These are phyloP conservation scores for Catajapyx aquilonaris DNA, from an alignment of 1,140 invertebrate genomes.

Conservation along the genomic window DNA sequence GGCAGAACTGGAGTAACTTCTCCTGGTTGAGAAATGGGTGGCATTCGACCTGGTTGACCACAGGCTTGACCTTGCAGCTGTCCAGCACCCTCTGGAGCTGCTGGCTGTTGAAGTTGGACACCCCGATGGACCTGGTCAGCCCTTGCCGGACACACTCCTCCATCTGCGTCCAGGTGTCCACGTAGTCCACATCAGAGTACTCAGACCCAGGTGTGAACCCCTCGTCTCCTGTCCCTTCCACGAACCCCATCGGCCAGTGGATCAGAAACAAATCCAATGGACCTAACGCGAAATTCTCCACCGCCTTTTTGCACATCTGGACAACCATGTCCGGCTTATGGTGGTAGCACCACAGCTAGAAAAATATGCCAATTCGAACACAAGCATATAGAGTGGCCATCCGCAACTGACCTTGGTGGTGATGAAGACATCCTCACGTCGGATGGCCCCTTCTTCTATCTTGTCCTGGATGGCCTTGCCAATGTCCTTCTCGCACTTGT, in stretches of 20 bases:
- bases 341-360: slow-evolving; percentile 50
- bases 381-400: background rate
- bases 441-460: slow-evolving; percentile 47
- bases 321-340: slow-evolving; percentile 40
- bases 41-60: slow-evolving; percentile 29
- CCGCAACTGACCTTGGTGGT: slow-evolving; percentile 37
- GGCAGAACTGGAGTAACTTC: slow-evolving; percentile 26
- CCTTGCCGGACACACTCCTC: slow-evolving; percentile 19
- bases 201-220: too few relatives aligned
- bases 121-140: slow-evolving; percentile 19
- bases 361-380: slow-evolving; percentile 7
- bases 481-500: slow-evolving; percentile 65
- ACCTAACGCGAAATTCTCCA: slow-evolving; percentile 41
- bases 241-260: slow-evolving; percentile 61
- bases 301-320: slow-evolving; percentile 33
- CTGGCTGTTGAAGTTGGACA: slow-evolving; percentile 20
- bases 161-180: slow-evolving; percentile 13
- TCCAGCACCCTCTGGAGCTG: slow-evolving; percentile 13
- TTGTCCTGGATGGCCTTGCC: slow-evolving; percentile 50
- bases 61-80: slow-evolving; percentile 24
- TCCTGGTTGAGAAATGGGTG: slow-evolving; percentile 33
- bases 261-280: slow-evolving; percentile 69
- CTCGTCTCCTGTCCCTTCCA: too few relatives aligned
- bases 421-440: slow-evolving; percentile 69
- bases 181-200: slow-evolving; percentile 8